Conservation (phyloP, 2,888 invertebrate genomes). For the Monochamus alternatus region DNA sequence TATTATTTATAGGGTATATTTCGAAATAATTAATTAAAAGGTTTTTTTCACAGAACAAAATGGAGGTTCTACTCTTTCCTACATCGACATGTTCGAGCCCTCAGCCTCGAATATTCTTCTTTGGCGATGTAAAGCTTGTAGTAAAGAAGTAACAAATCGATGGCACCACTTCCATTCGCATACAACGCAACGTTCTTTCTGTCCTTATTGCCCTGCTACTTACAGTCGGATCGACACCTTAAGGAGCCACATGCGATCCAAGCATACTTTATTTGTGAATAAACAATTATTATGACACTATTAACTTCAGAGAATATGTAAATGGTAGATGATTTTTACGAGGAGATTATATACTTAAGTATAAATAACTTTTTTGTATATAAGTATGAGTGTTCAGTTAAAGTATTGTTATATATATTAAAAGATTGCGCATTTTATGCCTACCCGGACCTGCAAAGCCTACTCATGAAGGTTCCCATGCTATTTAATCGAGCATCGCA, state of each 20-base stretch:
- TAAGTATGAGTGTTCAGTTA: too few relatives aligned
- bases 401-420: too few relatives aligned
- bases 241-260: slow-evolving; percentile 85
- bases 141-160: slow-evolving; percentile 86
- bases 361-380: too few relatives aligned
- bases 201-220: slow-evolving; percentile 89
- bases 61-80: slow-evolving; percentile 73
- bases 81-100: slow-evolving; percentile 87
- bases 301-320: background rate
- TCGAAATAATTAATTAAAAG: background rate
- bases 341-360: too few relatives aligned
- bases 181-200: slow-evolving; percentile 84
- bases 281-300: slow-evolving; percentile 43
- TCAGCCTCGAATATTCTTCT: slow-evolving; percentile 81
- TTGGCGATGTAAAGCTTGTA: slow-evolving; percentile 88
- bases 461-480: too few relatives aligned
- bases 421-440: too few relatives aligned
- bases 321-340: too few relatives aligned
- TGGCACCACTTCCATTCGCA: slow-evolving; percentile 93
- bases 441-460: too few relatives aligned
- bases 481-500: too few relatives aligned
- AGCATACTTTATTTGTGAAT: slow-evolving; percentile 72
- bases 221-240: slow-evolving; percentile 92
- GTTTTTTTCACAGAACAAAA: slow-evolving; percentile 60
- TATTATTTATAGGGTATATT: too few relatives aligned